Conservation (phyloP, 1,140 invertebrate species). For the Drosophila repletoides region DNA sequence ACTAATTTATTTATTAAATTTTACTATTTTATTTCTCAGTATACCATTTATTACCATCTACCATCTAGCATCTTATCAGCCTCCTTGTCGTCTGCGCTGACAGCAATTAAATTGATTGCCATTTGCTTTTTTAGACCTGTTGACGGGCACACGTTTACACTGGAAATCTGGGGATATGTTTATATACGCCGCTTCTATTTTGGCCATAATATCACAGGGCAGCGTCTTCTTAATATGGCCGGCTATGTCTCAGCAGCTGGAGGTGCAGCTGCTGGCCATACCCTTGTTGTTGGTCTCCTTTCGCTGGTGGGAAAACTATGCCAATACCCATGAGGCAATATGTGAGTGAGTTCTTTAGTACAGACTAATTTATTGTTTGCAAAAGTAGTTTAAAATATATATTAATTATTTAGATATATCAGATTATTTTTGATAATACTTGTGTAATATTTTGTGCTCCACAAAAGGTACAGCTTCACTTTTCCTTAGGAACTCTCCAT, state of each 20-base stretch:
- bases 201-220: slow-evolving; percentile 85
- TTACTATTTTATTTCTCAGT: too few relatives aligned
- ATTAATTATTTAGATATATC: too few relatives aligned
- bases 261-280: slow-evolving; percentile 86
- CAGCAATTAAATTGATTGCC: slow-evolving; percentile 78
- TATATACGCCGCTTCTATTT: slow-evolving; percentile 59
- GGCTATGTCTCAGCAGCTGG: slow-evolving; percentile 81
- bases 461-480: too few relatives aligned
- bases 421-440: too few relatives aligned
- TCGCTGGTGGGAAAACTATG: slow-evolving; percentile 93
- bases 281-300: slow-evolving; percentile 88
- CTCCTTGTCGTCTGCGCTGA: slow-evolving; percentile 38
- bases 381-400: too few relatives aligned
- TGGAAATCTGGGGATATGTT: slow-evolving; percentile 60
- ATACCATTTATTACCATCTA: slow-evolving; percentile 1
- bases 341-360: slow-evolving; percentile 80
- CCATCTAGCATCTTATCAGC: slow-evolving; percentile 49
- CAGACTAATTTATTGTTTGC: too few relatives aligned
- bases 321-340: slow-evolving; percentile 82
- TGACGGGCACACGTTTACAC: slow-evolving; percentile 54
- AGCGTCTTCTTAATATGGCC: slow-evolving; percentile 88
- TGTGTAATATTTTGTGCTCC: too few relatives aligned
- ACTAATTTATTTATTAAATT: too few relatives aligned
- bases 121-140: slow-evolving; percentile 52
- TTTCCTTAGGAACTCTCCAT: too few relatives aligned